These are phyloP conservation scores for Grallaria varia DNA, from an alignment of 2,113 vertebrate species.

Conservation along the genomic window DNA sequence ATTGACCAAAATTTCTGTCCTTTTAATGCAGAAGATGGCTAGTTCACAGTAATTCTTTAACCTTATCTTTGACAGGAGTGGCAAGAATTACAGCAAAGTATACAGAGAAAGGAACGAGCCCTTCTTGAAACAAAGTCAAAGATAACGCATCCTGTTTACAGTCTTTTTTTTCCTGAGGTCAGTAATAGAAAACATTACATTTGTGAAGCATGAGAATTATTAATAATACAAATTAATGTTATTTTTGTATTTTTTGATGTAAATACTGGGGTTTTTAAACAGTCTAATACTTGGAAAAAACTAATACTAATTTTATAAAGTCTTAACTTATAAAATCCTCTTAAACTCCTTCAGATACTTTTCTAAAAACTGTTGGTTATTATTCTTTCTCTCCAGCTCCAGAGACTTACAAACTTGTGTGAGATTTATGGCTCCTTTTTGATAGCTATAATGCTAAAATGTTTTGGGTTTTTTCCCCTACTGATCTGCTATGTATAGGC, in stretches of 20 bases:
- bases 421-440: neutral
- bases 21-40: neutral
- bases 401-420: neutral
- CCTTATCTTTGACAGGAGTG: conserved; percentile 84
- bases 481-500: neutral
- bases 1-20: neutral
- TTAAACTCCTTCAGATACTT: neutral
- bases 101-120: conserved; percentile 93
- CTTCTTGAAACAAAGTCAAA: conserved; percentile 98
- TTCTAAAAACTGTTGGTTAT: neutral
- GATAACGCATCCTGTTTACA: conserved; percentile 94
- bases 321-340: neutral
- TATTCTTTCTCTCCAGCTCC: neutral
- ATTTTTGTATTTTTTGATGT: neutral
- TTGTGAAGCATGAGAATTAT: neutral
- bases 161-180: conserved; percentile 94
- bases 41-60: neutral
- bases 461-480: neutral
- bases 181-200: neutral
- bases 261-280: neutral
- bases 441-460: neutral
- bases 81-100: conserved; percentile 97
- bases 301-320: neutral
- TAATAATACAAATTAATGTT: neutral
- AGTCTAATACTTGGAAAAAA: neutral